Evolutionary conservation across 2,113 vertebrate species (phyloP), one percentile per base, ranked within the genome.

Genomic region (Monopterus albus): DNA sequence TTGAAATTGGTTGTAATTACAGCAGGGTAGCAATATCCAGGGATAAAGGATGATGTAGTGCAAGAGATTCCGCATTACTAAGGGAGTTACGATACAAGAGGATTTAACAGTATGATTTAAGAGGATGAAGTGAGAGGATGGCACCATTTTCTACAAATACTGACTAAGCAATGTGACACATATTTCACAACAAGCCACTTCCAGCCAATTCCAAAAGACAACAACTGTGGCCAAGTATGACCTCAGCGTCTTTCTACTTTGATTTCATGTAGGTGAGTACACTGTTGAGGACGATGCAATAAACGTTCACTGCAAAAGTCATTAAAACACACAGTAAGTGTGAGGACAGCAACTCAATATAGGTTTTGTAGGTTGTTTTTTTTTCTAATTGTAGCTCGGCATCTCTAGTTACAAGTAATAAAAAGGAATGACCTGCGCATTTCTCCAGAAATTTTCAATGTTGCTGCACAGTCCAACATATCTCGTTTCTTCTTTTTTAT

Each of bases 91-190:
- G 33, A 2, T 51, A 17, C 35, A 45, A 5, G 10, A 25, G 38
- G 56, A 78, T 8, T 33, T 8, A 13, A 42, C 15, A 15, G 53
- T 33, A 45, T 56, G 75, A 25, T 17, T 57, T 33, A 23, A 42
- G 56, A 42, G 45, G 43, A 74, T 14, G 26, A 21, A 38, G 15
- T 9, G 4, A 67, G 62, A 79, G 63, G 51, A 78, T 25, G 67
- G 42, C 4, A 35, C 21, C 7, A 55, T 21, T 9, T 28, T 33
- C 28, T 10, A 25, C 28, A 7, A 36, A 72, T 2, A 20, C n/a
- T n/a, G 62, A 79, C 50, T 20, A 7, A 62, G 35, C 47, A 51
- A 72, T 1, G 45, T 45, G 65, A 71, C 65, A 68, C 64, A 15
- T 38, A 43, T 52, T 53, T 38, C 31, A 0, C 71, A 52, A 64